Evolutionary conservation across 2,888 invertebrate species (phyloP), one percentile per base, ranked within the genome.

Genomic region (Drosophila testacea): DNA sequence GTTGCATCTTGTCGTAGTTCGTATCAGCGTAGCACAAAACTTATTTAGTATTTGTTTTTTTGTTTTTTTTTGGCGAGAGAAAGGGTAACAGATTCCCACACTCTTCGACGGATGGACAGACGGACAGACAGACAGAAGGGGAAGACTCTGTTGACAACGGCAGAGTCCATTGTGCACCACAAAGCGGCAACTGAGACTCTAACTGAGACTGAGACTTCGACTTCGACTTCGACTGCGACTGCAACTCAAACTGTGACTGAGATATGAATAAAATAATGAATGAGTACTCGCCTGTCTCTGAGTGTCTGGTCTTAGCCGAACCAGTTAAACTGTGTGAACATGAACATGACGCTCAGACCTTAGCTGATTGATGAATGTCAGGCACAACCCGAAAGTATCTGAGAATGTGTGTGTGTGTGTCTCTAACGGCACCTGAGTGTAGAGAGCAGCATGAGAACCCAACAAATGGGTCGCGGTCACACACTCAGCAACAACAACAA

Each of bases 61-160:
- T 36, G 61, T 36, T 16, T 54, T 42, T 65, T 36, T 30, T 54
- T 42, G 73, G 79, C 69, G 66, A 87, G 88, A 87, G 89, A 90
- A 90, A 90, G 89, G 89, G 89, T 89, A 90, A 86, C 79, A 88
- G 88, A 89, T 90, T 90, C 90, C 90, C 90, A 90, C 90, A 90
- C 89, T 90, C 77, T 66, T 48, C 44, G 65, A 67, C 59, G 59
- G 41, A 30, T 27, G 13, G 57, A 64, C 55, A 47, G 54, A 22
- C 56, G 39, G 59, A 51, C n/a, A 30, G 76, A 46, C 46, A 13
- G 59, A 44, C 51, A 38, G 46, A 56, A 7, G 4, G 30, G 59
- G 70, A 62, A 77, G 69, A 68, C 57, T 48, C 63, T 59, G 86
- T 84, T 85, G 85, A 86, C 85, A 85, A 87, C 36, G 13, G 51